These are phyloP conservation scores for Hiodon alosoides DNA, from an alignment of 2,113 vertebrate species.

Conservation along the genomic window DNA sequence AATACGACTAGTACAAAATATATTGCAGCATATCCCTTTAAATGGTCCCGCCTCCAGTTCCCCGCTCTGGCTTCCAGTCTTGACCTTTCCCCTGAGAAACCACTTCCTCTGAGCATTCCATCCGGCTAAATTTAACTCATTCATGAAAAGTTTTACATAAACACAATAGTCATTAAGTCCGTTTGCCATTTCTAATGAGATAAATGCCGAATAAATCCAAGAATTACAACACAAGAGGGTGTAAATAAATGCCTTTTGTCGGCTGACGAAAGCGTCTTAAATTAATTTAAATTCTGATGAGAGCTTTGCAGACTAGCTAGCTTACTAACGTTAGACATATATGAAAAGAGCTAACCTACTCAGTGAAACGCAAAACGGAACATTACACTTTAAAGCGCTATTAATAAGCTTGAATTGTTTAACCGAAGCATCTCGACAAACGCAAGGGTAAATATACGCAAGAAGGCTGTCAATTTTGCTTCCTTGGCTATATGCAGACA, in stretches of 20 bases:
- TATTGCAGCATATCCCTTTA: no score
- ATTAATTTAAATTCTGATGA: background rate
- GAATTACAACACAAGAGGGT: no score
- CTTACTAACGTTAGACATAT: background rate
- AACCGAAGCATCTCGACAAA: background rate
- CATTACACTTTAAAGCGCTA: background rate
- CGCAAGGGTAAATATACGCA: slow-evolving; percentile 20
- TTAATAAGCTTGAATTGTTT: slow-evolving; percentile 5
- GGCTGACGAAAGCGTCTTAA: background rate
- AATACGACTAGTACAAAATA: no score
- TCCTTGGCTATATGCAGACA: background rate
- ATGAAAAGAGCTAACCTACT: background rate
- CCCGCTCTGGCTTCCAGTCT: slow-evolving; percentile 50
- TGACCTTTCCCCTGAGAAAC: slow-evolving; percentile 69
- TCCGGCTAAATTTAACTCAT: slow-evolving; percentile 65
- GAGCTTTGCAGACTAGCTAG: slow-evolving; percentile 16
- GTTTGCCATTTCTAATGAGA: no score
- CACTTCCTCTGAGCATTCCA: slow-evolving; percentile 68
- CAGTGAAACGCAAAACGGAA: slow-evolving; percentile 17
- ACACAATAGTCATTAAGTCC: slow-evolving; percentile 26
- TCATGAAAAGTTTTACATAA: slow-evolving; percentile 62
- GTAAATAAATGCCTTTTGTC: background rate
- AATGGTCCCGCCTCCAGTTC: no score
- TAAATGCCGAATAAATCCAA: no score
- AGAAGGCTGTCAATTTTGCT: background rate